phyloP scores from a whole-genome alignment of 1,140 invertebrate species.

The Pogonus chalceus region DNA sequence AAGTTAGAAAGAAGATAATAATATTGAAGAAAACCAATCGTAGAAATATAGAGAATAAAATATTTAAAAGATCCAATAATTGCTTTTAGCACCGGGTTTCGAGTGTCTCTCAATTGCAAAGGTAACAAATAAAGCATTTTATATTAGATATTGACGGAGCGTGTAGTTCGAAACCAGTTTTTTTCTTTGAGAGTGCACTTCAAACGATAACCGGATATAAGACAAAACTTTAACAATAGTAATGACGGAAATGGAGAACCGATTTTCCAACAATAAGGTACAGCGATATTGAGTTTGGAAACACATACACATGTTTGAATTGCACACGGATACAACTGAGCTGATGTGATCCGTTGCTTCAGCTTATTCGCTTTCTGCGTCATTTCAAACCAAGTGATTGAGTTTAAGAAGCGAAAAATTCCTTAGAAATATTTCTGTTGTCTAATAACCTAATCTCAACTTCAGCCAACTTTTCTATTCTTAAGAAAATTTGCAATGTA shows the following conservation, averaged over 20 bases:
- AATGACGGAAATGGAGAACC: conserved; percentile 3
- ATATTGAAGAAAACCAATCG: no score
- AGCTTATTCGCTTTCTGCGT: background rate
- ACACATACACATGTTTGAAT: background rate
- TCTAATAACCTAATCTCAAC: background rate
- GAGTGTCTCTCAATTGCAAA: no score
- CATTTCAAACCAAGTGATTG: background rate
- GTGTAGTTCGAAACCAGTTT: background rate
- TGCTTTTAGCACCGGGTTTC: no score
- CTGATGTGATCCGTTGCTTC: background rate
- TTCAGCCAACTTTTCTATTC: no score
- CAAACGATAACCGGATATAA: conserved; percentile 6
- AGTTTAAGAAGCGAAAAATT: conserved; percentile 1
- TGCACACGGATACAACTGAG: background rate
- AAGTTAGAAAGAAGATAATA: no score
- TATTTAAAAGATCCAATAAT: no score
- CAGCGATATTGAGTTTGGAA: conserved; percentile 3
- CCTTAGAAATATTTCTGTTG: background rate
- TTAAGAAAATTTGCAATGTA: no score
- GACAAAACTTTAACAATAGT: conserved; percentile 7
- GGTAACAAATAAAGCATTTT: no score
- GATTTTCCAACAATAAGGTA: conserved; percentile 4
- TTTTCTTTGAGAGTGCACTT: conserved; percentile 1
- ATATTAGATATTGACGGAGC: no score
- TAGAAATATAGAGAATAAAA: no score